These are phyloP conservation scores for Thymelicus acteon DNA, from an alignment of 2,888 invertebrate species.

Conservation along the genomic window DNA sequence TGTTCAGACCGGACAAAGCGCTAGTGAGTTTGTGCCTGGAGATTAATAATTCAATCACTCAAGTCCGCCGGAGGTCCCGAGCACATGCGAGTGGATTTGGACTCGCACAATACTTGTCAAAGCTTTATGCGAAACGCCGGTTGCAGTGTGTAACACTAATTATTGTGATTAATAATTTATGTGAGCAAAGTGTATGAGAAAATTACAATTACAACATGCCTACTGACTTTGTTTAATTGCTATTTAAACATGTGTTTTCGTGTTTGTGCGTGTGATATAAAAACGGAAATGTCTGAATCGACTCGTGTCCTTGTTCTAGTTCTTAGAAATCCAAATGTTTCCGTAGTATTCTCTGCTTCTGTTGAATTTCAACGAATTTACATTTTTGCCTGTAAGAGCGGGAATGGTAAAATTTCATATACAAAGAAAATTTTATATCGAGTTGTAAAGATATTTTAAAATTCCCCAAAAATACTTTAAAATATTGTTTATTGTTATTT, in stretches of 20 bases:
- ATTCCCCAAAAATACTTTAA: too few relatives aligned
- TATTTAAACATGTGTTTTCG: not conserved
- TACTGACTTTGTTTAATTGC: not conserved
- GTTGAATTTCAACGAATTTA: too few relatives aligned
- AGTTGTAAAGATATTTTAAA: too few relatives aligned
- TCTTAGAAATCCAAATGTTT: too few relatives aligned
- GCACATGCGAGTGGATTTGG: constrained; percentile 73
- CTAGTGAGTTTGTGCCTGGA: constrained; percentile 63
- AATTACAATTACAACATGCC: not conserved
- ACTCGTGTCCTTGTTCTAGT: too few relatives aligned
- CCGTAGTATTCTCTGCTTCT: too few relatives aligned
- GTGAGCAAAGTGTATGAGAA: not conserved
- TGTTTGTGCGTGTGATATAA: too few relatives aligned
- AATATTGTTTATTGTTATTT: too few relatives aligned
- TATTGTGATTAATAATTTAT: not conserved
- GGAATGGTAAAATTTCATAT: too few relatives aligned
- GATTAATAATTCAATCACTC: constrained; percentile 80
- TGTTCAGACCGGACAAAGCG: constrained; percentile 57
- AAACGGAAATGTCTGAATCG: too few relatives aligned
- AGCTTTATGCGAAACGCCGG: constrained; percentile 34
- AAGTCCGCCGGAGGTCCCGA: constrained; percentile 49
- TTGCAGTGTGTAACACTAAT: constrained; percentile 9
- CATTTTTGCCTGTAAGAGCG: too few relatives aligned
- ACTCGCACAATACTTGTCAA: constrained; percentile 41
- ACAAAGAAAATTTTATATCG: too few relatives aligned